Evolutionary conservation across 2,888 invertebrate genomes (phyloP).

Genomic region (Lapara coniferarum): DNA sequence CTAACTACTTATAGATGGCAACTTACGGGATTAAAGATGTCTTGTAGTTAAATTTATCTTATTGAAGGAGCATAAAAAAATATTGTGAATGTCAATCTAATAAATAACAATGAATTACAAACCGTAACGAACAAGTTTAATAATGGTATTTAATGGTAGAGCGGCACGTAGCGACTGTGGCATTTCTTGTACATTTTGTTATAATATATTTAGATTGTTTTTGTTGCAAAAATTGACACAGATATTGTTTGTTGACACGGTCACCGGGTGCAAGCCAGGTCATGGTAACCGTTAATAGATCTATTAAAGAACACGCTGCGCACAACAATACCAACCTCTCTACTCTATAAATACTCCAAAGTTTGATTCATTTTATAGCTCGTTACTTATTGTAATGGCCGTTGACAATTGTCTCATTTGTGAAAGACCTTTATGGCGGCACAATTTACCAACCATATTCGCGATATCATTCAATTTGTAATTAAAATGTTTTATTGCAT

Average conservation of each 20-base stretch:
- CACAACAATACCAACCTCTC: conserved; percentile 19
- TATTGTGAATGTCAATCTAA: background rate
- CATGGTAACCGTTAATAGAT: conserved; percentile 35
- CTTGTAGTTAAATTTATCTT: background rate
- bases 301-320: conserved; percentile 33
- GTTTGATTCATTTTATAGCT: conserved; percentile 13
- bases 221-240: conserved; percentile 34
- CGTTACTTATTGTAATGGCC: background rate
- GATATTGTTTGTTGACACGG: conserved; percentile 30
- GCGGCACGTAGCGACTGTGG: conserved; percentile 1
- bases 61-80: background rate
- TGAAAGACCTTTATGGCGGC: background rate
- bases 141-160: background rate
- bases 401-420: background rate
- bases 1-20: too few relatives aligned
- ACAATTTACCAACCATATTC: background rate
- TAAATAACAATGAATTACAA: background rate
- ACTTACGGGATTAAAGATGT: too few relatives aligned
- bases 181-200: background rate
- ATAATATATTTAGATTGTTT: background rate
- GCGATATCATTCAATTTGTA: background rate
- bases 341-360: conserved; percentile 12
- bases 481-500: background rate
- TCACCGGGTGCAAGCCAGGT: conserved; percentile 40
- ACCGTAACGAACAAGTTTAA: conserved; percentile 1